phyloP scores from a whole-genome alignment of 2,113 vertebrate species.

The Trematomus loennbergii region DNA sequence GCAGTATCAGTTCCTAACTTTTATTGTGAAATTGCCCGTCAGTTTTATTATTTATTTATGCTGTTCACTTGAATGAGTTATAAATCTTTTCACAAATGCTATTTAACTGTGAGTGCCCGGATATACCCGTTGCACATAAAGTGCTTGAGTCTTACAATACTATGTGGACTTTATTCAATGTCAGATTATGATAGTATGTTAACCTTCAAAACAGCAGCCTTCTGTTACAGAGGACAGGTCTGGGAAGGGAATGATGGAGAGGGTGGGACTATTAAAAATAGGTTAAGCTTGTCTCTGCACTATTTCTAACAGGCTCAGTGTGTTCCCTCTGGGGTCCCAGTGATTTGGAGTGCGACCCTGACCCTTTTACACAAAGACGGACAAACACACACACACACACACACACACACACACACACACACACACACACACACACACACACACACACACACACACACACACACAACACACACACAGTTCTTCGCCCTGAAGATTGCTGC shows the following conservation, averaged over 20 bases:
- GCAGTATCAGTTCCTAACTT: slow-evolving; percentile 30
- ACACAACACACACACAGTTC: slow-evolving; percentile 25
- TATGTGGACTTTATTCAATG: slow-evolving; percentile 60
- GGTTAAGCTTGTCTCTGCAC: slow-evolving; percentile 77
- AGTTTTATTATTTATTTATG: slow-evolving; percentile 24
- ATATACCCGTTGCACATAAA: slow-evolving; percentile 19
- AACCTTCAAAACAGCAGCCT: slow-evolving; percentile 73
- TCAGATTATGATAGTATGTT: slow-evolving; percentile 73
- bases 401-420: neutral
- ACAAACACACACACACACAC: slow-evolving; percentile 20
- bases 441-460: neutral
- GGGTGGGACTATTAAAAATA: slow-evolving; percentile 76
- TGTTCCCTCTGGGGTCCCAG: slow-evolving; percentile 65
- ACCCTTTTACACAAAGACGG: slow-evolving; percentile 57
- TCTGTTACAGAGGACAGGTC: slow-evolving; percentile 65
- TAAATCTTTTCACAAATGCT: slow-evolving; percentile 1
- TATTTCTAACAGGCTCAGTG: slow-evolving; percentile 75
- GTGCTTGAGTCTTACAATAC: slow-evolving; percentile 52
- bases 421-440: slow-evolving; percentile 19
- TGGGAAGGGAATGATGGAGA: slow-evolving; percentile 63
- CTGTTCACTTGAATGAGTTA: neutral
- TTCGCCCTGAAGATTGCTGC: slow-evolving; percentile 61
- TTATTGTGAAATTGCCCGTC: slow-evolving; percentile 31
- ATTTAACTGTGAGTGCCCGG: neutral
- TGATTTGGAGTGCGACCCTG: slow-evolving; percentile 73